These are phyloP conservation scores for Gila robusta DNA, from an alignment of 2,797 vertebrate species.

Conservation along the genomic window DNA sequence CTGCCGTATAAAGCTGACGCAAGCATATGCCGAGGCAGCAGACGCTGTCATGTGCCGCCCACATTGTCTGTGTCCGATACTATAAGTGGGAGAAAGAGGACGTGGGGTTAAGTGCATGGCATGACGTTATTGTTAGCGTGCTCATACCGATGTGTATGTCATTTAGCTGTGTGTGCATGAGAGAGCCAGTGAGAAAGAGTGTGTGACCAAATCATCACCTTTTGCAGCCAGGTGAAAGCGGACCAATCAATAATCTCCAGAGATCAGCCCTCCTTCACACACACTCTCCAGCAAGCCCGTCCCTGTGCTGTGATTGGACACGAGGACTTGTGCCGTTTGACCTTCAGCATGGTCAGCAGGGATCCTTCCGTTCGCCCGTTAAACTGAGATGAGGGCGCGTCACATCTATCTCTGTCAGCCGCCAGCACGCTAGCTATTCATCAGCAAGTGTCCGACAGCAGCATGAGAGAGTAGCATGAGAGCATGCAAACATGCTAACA, in stretches of 20 bases:
- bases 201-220: slow-evolving; percentile 36
- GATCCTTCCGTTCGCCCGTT: slow-evolving; percentile 70
- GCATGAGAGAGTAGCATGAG: slow-evolving; percentile 24
- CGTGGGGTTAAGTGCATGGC: slow-evolving; percentile 16
- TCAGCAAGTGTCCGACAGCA: slow-evolving; percentile 50
- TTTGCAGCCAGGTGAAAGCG: slow-evolving; percentile 40
- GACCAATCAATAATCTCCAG: slow-evolving; percentile 52
- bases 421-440: slow-evolving; percentile 52
- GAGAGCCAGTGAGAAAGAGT: background rate
- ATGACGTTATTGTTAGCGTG: slow-evolving; percentile 28
- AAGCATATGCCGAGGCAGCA: slow-evolving; percentile 29
- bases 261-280: slow-evolving; percentile 26
- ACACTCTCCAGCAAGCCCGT: background rate
- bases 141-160: background rate
- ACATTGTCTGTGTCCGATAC: background rate
- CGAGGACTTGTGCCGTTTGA: slow-evolving; percentile 62
- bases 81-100: slow-evolving; percentile 32
- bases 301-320: slow-evolving; percentile 41
- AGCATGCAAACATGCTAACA: slow-evolving; percentile 45
- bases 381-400: slow-evolving; percentile 66
- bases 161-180: slow-evolving; percentile 22
- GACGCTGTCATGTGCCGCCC: background rate
- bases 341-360: slow-evolving; percentile 71
- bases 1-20: slow-evolving; percentile 40
- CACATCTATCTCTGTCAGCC: slow-evolving; percentile 75